Evolutionary conservation across 1,140 invertebrate genomes (phyloP).

Genomic region (Sipha flava): DNA sequence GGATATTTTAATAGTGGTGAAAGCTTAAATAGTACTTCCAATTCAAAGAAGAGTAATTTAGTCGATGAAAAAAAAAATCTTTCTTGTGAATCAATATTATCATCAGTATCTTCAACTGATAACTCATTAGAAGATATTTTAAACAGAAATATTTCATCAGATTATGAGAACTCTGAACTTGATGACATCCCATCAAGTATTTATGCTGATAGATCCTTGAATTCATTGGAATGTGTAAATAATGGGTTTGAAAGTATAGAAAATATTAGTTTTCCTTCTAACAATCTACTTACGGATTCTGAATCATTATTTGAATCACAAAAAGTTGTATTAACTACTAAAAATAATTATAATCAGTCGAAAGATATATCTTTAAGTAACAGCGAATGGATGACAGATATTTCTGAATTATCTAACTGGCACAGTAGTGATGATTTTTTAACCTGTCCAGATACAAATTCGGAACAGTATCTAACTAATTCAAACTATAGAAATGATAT

Average conservation of each 20-base stretch:
- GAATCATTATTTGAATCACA: neutral
- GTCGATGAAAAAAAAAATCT: neutral
- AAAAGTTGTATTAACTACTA: too few relatives aligned
- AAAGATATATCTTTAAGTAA: neutral
- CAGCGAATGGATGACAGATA: slow-evolving; percentile 14
- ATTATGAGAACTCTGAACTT: neutral
- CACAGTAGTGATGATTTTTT: neutral
- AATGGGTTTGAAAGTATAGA: neutral
- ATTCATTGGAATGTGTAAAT: neutral
- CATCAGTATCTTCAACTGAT: too few relatives aligned
- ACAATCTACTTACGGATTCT: neutral
- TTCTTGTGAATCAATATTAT: neutral
- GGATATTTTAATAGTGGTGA: neutral
- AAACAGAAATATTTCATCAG: neutral
- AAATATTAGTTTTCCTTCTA: neutral
- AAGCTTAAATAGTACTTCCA: neutral
- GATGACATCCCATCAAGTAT: neutral
- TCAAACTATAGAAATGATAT: neutral
- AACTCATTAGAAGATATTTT: neutral
- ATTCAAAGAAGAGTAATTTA: neutral
- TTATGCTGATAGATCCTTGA: neutral
- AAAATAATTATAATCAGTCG: neutral
- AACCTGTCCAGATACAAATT: neutral
- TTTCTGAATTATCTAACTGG: neutral
- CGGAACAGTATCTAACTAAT: neutral